Conservation (phyloP, 1,140 invertebrate species). For the Aleiodes sp. region DNA sequence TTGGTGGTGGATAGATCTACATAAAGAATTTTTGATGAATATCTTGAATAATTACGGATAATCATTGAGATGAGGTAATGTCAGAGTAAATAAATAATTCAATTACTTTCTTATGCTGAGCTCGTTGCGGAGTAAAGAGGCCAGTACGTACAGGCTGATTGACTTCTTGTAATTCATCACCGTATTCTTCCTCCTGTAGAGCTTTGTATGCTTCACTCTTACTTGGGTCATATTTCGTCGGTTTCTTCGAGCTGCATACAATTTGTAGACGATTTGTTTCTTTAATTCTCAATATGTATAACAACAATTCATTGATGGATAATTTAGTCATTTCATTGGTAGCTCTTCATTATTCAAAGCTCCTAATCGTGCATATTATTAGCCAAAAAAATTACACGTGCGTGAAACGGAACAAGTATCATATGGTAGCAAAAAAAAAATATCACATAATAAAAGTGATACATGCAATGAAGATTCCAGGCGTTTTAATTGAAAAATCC, state of each 20-base stretch:
- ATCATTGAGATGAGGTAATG: not conserved
- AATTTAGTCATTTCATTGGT: not conserved
- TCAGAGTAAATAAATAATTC: too few relatives aligned
- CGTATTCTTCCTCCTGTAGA: constrained; percentile 77
- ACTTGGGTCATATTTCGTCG: constrained; percentile 81
- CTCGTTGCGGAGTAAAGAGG: constrained; percentile 76
- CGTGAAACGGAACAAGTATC: too few relatives aligned
- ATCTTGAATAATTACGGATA: constrained; percentile 38
- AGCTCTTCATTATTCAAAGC: not conserved
- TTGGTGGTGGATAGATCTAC: constrained; percentile 40
- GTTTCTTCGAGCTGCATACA: constrained; percentile 69
- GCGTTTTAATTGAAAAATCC: not conserved
- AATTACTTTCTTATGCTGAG: constrained; percentile 60
- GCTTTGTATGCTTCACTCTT: constrained; percentile 87
- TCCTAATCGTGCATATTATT: not conserved
- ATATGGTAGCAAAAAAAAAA: too few relatives aligned
- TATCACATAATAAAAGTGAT: not conserved
- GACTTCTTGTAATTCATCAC: constrained; percentile 73
- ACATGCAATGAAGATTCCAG: not conserved
- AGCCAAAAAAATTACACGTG: not conserved
- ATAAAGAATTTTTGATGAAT: constrained; percentile 30
- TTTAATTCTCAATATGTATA: not conserved
- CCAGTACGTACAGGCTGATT: constrained; percentile 75
- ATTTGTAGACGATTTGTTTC: constrained; percentile 31
- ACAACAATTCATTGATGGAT: not conserved